A percentile compares a stretch with the other conserved stretches of the same genome.
These are phyloP conservation scores for Xerus inauris DNA, from an alignment of 2,113 vertebrate species.

Conservation along the genomic window DNA sequence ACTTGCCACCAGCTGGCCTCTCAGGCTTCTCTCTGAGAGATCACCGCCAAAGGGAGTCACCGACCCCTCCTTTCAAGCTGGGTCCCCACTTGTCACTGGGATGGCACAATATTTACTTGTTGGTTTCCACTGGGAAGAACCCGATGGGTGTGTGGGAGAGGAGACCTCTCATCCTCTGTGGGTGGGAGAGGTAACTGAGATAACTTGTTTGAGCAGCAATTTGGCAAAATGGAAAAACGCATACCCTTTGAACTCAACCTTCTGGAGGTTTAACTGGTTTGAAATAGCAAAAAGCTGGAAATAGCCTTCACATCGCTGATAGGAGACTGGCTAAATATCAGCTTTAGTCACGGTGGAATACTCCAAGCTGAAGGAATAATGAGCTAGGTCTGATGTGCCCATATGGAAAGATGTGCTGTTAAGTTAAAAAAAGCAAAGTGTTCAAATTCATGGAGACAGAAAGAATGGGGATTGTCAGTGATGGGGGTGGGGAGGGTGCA, in stretches of 20 bases:
- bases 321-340: not conserved
- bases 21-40: not conserved
- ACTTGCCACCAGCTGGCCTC: not conserved
- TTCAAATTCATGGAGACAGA: not conserved
- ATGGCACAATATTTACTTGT: not conserved
- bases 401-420: not conserved
- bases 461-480: not conserved
- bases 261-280: not conserved
- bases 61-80: not conserved
- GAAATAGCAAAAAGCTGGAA: not conserved
- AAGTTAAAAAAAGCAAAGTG: not conserved
- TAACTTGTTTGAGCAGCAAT: not conserved
- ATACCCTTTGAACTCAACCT: not conserved
- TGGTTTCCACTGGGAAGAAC: not conserved
- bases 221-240: not conserved
- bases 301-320: not conserved
- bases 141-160: accelerated
- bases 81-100: not conserved
- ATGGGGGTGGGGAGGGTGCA: not conserved
- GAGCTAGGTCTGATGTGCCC: not conserved
- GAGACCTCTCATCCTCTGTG: not conserved
- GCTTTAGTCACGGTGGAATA: not conserved
- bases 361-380: not conserved
- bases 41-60: not conserved
- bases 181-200: not conserved